A percentile compares a stretch with the other conserved stretches of the same genome.
Evolutionary conservation across 2,888 invertebrate genomes (phyloP).

Genomic region (Coronaproctus castanopsis): DNA sequence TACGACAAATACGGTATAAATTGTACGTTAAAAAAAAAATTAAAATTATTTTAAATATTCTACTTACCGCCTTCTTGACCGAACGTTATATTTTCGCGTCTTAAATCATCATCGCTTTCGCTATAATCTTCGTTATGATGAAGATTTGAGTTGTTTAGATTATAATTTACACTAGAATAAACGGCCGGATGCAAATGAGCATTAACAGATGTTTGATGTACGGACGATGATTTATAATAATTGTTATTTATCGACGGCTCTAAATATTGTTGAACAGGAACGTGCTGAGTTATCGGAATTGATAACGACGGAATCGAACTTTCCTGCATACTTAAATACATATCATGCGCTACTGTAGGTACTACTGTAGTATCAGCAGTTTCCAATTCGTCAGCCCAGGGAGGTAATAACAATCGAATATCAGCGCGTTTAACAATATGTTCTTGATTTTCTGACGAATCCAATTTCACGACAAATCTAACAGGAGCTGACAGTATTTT

Average conservation of each 20-base stretch:
- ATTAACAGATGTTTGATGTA: constrained; percentile 32
- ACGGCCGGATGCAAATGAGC: constrained; percentile 29
- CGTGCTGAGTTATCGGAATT: not conserved
- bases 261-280: constrained; percentile 1
- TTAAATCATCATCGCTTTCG: constrained; percentile 76
- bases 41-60: too few species aligned
- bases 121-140: constrained; percentile 49
- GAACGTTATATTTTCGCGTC: constrained; percentile 68
- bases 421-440: constrained; percentile 72
- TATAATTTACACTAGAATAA: constrained; percentile 36
- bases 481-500: constrained; percentile 44
- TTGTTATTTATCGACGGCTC: constrained; percentile 22
- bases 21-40: not conserved
- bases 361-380: constrained; percentile 18
- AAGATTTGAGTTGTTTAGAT: constrained; percentile 29
- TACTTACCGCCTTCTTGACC: constrained; percentile 47
- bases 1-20: not conserved
- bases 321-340: not conserved
- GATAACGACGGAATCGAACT: not conserved
- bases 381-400: constrained; percentile 87
- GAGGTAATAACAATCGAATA: constrained; percentile 70
- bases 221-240: constrained; percentile 3
- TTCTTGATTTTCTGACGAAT: constrained; percentile 31
- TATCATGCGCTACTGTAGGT: constrained; percentile 10
- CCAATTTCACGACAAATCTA: constrained; percentile 43